Base-by-base conservation (phyloP, 2,888 invertebrate genomes). In the Nesidiocoris tenuis region DNA sequence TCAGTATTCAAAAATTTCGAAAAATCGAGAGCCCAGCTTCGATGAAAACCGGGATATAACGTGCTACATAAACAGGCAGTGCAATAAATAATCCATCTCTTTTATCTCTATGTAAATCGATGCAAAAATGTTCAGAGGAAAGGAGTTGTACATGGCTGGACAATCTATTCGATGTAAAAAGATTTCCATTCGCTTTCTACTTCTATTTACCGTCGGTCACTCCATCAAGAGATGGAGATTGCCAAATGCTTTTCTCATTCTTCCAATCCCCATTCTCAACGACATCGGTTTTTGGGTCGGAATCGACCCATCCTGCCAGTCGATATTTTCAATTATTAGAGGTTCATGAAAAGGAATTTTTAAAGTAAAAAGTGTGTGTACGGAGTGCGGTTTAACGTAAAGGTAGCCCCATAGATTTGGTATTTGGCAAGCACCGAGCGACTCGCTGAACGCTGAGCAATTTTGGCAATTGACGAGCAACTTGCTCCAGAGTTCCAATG, bases 171-270 rank as follows among this genome's bases (percentile, higher is more conserved):
- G 39, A 3, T 7, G 12, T 39, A 39, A 39, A 39, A 39, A 39
- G n/a, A n/a, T 7, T 74, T 18, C 23, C 55, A 65, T 64, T 65
- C 72, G 23, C 72, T 72, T 63, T 70, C 39, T 39, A 39, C 39
- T n/a, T n/a, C n/a, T 72, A 71, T 59, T 63, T 76, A 79, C 79
- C 76, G 65, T 79, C 79, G 25, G 76, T 74, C 12, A 77, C 72
- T 18, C 77, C 79, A 59, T 80, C 80, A 23, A 78, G 76, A 24
- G 80, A 80, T 1, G 79, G 79, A 39, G 80, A 80, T 56, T 78
- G 74, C 78, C 78, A 79, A 24, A 78, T 75, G 16, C 61, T 70
- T 65, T 77, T 78, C 23, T 76, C 77, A 63, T 77, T 66, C 68
- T 79, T 78, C 79, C 79, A 78, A 61, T 79, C 76, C 9, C 78